Evolutionary conservation across 2,888 invertebrate species (phyloP).

Genomic region (Laothoe populi): DNA sequence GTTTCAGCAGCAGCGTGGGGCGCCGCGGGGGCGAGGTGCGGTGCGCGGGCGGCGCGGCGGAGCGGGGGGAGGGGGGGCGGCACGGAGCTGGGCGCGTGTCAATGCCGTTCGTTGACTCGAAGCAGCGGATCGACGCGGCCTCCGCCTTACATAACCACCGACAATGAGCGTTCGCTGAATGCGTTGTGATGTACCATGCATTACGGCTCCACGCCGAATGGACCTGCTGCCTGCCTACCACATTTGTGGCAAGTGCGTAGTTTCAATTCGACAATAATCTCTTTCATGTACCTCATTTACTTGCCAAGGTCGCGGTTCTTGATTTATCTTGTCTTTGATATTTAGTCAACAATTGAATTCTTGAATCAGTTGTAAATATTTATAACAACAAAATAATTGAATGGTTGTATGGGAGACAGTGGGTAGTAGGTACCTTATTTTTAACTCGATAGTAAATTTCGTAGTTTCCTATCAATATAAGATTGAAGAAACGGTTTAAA

Average conservation of each 20-base stretch:
- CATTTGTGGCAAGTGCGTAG: constrained; percentile 29
- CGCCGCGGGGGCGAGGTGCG: constrained; percentile 50
- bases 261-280: constrained; percentile 25
- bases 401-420: no score
- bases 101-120: constrained; percentile 85
- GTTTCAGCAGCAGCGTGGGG: constrained; percentile 78
- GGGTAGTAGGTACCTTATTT: no score
- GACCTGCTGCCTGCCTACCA: constrained; percentile 31
- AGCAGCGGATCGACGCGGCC: constrained; percentile 78
- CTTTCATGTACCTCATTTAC: constrained; percentile 1
- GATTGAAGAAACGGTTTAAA: background rate
- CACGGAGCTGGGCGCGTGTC: constrained; percentile 74
- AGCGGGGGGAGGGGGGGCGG: constrained; percentile 54
- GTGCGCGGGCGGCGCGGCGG: constrained; percentile 50
- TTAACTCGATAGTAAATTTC: no score
- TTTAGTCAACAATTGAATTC: constrained; percentile 21
- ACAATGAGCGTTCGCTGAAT: constrained; percentile 75
- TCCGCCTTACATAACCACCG: constrained; percentile 84
- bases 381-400: no score
- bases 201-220: constrained; percentile 33
- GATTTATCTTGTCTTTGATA: constrained; percentile 13
- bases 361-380: constrained; percentile 9
- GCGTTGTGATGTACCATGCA: constrained; percentile 70
- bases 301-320: constrained; percentile 16
- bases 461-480: no score